phyloP scores from a whole-genome alignment of 2,797 vertebrate species.

The Brotogeris chrysoptera region DNA sequence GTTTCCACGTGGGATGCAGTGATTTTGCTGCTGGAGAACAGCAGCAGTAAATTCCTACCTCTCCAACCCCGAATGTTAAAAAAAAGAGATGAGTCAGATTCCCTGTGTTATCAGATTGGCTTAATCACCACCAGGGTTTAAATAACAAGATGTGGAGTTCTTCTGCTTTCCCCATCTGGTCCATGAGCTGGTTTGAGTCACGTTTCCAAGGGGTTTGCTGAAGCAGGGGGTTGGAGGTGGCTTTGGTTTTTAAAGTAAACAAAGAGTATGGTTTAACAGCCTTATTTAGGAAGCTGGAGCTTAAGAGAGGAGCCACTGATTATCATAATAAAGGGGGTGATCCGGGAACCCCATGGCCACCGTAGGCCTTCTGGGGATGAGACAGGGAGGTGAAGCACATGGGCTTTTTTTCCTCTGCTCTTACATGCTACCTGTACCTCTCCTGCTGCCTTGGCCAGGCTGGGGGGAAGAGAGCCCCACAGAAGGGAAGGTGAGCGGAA shows the following conservation, averaged over 20 bases:
- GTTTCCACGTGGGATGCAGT: accelerated
- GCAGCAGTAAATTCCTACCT: neutral
- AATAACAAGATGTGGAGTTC: neutral
- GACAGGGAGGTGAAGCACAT: neutral
- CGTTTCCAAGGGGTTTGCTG: neutral
- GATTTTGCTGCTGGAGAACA: neutral
- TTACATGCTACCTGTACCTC: neutral
- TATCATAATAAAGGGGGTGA: neutral
- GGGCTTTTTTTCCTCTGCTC: neutral
- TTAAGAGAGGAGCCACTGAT: neutral
- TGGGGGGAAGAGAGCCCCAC: neutral
- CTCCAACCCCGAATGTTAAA: neutral
- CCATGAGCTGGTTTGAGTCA: neutral
- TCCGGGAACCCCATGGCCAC: neutral
- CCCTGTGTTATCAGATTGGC: neutral
- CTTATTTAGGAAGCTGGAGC: neutral
- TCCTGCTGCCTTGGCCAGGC: neutral
- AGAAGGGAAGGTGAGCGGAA: neutral
- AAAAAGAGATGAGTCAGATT: conserved; percentile 11
- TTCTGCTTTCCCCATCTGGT: neutral
- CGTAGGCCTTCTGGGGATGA: neutral
- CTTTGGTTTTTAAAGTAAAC: neutral
- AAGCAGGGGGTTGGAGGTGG: neutral
- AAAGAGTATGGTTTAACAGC: neutral
- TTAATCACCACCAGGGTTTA: neutral